A percentile compares a stretch with the other conserved stretches of the same genome.
Evolutionary conservation across 2,797 vertebrate species (phyloP).

Genomic region (Anisognathus igniventris): DNA sequence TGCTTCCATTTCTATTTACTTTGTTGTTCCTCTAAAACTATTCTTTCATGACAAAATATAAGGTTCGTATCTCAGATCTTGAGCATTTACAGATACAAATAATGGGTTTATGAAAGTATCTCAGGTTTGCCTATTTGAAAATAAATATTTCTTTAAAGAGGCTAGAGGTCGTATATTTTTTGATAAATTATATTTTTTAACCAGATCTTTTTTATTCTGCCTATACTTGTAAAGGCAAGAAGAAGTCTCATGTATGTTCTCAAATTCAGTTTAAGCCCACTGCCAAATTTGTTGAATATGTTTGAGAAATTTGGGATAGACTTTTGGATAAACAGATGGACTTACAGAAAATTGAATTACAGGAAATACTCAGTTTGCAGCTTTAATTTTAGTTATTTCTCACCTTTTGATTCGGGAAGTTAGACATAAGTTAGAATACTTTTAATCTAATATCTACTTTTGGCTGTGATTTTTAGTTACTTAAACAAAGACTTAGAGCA

Average conservation of each 20-base stretch:
- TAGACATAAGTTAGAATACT: not conserved
- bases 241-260: not conserved
- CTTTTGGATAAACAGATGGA: not conserved
- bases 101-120: not conserved
- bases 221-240: not conserved
- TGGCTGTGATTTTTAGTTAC: not conserved
- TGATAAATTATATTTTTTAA: not conserved
- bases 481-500: constrained; percentile 35
- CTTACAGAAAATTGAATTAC: not conserved
- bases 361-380: not conserved
- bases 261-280: not conserved
- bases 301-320: not conserved
- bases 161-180: not conserved
- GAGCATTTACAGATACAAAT: not conserved
- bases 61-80: not conserved
- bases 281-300: not conserved
- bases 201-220: not conserved
- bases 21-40: not conserved
- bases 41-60: not conserved
- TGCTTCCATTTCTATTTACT: not conserved
- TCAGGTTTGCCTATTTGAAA: not conserved
- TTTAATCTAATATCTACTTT: not conserved
- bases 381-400: constrained; percentile 5
- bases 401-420: not conserved
- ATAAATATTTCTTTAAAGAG: not conserved